Percentiles rank a stretch among this genome's conserved stretches.
Conservation (phyloP, 92 coral and sea anemone species). For the Phenganax marumi region DNA sequence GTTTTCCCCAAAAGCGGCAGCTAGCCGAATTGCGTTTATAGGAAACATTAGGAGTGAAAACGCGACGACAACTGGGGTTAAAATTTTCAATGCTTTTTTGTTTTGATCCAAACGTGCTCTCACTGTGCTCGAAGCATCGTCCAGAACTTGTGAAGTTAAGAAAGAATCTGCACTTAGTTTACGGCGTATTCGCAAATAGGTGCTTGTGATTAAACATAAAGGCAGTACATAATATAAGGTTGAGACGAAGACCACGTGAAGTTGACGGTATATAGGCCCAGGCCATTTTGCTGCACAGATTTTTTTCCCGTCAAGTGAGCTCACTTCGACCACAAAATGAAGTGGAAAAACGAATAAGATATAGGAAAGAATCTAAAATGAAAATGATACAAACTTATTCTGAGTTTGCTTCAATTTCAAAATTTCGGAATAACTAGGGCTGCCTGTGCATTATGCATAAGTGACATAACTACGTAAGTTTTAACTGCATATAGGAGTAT, state of each 20-base stretch:
- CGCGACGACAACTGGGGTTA: constrained; percentile 80
- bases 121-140: constrained; percentile 54
- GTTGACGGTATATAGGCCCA: constrained; percentile 48
- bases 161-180: constrained; percentile 62
- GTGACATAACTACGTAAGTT: too few relatives aligned
- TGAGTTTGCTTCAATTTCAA: not conserved
- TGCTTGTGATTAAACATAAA: constrained; percentile 62
- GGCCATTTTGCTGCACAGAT: constrained; percentile 68
- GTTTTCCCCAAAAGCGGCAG: constrained; percentile 37
- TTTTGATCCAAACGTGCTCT: constrained; percentile 67
- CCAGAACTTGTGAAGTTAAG: constrained; percentile 49
- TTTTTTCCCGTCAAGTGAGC: constrained; percentile 23
- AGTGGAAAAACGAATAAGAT: constrained; percentile 66
- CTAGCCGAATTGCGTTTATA: constrained; percentile 35
- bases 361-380: constrained; percentile 49
- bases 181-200: constrained; percentile 71
- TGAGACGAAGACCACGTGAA: constrained; percentile 44
- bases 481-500: too few relatives aligned
- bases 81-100: constrained; percentile 70
- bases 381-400: not conserved
- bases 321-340: constrained; percentile 71
- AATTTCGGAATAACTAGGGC: not conserved
- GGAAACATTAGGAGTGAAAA: constrained; percentile 79
- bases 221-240: constrained; percentile 69
- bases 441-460: too few relatives aligned